A percentile compares a stretch with the other conserved stretches of the same genome.
phyloP scores from a whole-genome alignment of 1,140 invertebrate species.

The Saxidomus purpurata region DNA sequence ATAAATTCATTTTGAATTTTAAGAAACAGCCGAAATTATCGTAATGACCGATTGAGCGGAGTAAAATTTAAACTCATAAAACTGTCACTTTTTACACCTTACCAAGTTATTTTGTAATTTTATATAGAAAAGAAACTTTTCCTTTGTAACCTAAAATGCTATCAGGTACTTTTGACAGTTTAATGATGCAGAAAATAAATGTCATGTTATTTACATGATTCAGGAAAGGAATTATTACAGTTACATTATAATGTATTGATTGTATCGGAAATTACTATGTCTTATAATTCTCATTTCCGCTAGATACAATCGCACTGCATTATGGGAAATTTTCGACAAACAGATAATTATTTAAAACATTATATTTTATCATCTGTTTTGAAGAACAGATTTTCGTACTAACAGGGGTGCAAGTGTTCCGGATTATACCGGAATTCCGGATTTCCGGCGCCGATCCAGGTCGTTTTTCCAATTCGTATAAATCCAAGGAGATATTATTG shows the following conservation, averaged over 20 bases:
- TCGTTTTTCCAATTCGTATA: no score
- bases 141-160: background rate
- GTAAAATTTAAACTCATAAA: conserved; percentile 1
- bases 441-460: no score
- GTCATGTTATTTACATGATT: background rate
- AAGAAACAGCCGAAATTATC: no score
- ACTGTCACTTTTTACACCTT: conserved; percentile 9
- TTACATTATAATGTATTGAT: background rate
- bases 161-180: conserved; percentile 24
- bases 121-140: background rate
- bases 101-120: conserved; percentile 1
- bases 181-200: conserved; percentile 28
- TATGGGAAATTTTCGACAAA: background rate
- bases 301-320: background rate
- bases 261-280: background rate
- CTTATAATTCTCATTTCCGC: background rate
- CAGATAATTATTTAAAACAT: no score
- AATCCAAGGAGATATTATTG: no score
- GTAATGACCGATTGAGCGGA: no score
- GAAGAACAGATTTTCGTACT: no score
- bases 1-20: no score
- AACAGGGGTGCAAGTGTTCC: no score
- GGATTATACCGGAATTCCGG: no score
- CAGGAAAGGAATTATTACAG: background rate
- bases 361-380: no score